Evolutionary conservation across 2,888 invertebrate genomes (phyloP).

Genomic region (Argynnis bischoffii): DNA sequence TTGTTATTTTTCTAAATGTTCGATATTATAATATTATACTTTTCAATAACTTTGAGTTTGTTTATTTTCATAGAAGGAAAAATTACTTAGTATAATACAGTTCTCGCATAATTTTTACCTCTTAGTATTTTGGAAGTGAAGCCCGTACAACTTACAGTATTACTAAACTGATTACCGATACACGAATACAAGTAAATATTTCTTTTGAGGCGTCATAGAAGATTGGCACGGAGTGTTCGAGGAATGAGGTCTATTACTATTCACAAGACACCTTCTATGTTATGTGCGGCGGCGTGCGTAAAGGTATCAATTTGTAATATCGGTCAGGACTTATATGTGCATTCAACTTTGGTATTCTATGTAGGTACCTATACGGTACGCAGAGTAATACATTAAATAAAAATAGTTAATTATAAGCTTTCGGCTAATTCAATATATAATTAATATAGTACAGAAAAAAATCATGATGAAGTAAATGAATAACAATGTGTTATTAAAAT

Average conservation of each 20-base stretch:
- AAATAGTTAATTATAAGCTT: too few species aligned
- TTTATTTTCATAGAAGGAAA: not conserved
- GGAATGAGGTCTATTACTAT: slow-evolving; percentile 31
- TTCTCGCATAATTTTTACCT: not conserved
- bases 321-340: slow-evolving; percentile 27
- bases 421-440: too few species aligned
- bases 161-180: slow-evolving; percentile 13
- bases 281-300: slow-evolving; percentile 29
- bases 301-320: slow-evolving; percentile 35
- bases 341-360: slow-evolving; percentile 20
- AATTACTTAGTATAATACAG: not conserved
- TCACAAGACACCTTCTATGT: slow-evolving; percentile 29
- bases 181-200: slow-evolving; percentile 20
- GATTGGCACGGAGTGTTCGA: slow-evolving; percentile 23
- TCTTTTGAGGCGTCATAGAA: slow-evolving; percentile 27
- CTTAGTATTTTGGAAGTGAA: slow-evolving; percentile 2
- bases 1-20: too few species aligned
- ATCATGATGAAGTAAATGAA: too few species aligned
- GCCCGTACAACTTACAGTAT: slow-evolving; percentile 6
- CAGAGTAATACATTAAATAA: not conserved
- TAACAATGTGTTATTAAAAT: too few species aligned
- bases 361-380: not conserved
- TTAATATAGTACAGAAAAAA: too few species aligned
- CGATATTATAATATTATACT: not conserved
- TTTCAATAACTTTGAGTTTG: not conserved